Evolutionary conservation across 2,113 vertebrate genomes (phyloP).

Genomic region (Platysternon megacephalum): DNA sequence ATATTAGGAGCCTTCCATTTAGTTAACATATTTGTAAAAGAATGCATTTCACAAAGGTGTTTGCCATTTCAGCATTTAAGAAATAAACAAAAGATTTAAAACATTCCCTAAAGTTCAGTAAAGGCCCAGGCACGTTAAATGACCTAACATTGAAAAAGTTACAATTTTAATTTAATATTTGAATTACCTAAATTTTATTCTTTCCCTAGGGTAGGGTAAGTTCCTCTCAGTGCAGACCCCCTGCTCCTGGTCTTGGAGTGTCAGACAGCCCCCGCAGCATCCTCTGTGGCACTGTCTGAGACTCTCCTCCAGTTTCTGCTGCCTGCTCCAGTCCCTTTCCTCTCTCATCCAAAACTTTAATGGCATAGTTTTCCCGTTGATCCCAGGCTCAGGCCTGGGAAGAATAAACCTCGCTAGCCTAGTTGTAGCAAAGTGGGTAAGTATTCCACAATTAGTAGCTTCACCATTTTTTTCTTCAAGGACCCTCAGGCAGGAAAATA

Average conservation of each 20-base stretch:
- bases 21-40: not conserved
- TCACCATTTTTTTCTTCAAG: not conserved
- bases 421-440: not conserved
- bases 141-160: not conserved
- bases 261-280: not conserved
- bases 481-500: rapidly evolving
- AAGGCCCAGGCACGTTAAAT: not conserved
- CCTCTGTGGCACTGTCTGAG: not conserved
- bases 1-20: not conserved
- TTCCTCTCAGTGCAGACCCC: not conserved
- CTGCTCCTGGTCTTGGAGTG: not conserved
- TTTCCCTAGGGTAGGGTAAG: not conserved
- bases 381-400: not conserved
- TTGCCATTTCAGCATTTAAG: not conserved
- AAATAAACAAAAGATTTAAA: not conserved
- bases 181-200: not conserved
- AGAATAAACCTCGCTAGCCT: not conserved
- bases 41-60: not conserved
- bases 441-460: not conserved
- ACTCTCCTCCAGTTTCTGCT: not conserved
- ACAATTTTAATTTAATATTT: not conserved
- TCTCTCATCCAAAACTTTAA: not conserved
- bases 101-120: not conserved
- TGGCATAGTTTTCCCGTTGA: not conserved
- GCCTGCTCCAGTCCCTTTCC: not conserved